Conservation (phyloP, 2,797 vertebrate genomes). For the Champsocephalus esox region DNA sequence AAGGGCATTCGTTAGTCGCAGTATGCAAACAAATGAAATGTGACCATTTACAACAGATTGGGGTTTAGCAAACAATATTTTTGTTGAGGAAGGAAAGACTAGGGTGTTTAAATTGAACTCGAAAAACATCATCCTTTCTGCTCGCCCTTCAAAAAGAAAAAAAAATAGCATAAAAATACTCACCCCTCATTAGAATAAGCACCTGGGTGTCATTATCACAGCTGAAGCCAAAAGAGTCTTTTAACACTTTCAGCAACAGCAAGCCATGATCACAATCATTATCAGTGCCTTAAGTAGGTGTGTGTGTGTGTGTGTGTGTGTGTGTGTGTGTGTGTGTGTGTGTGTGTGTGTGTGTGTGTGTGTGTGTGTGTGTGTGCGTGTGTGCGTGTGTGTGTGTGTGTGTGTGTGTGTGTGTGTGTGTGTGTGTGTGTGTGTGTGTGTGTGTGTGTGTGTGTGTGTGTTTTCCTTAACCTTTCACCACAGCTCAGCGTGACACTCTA, state of each 20-base stretch:
- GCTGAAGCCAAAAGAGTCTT: constrained; percentile 56
- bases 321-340: constrained; percentile 21
- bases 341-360: constrained; percentile 16
- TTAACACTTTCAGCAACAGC: constrained; percentile 54
- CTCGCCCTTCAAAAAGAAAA: not conserved
- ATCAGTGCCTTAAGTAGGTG: constrained; percentile 31
- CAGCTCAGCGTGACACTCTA: constrained; percentile 63
- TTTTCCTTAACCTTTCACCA: constrained; percentile 53
- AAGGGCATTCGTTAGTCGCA: too few relatives aligned
- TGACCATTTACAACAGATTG: not conserved
- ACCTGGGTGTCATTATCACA: constrained; percentile 77
- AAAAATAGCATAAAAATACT: constrained; percentile 25
- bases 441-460: too few relatives aligned
- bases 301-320: constrained; percentile 15
- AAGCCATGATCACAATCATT: constrained; percentile 49
- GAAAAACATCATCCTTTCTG: not conserved
- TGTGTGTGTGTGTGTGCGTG: too few relatives aligned
- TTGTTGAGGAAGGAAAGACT: not conserved
- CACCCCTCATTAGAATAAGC: constrained; percentile 54
- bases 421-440: not conserved
- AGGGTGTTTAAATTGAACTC: constrained; percentile 21
- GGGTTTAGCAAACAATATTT: constrained; percentile 4
- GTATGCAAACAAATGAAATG: not conserved
- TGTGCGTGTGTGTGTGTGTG: too few relatives aligned
- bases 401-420: not conserved